Base-by-base conservation (phyloP, 2,888 invertebrate genomes). In the Hirtodrosophila cameraria region DNA sequence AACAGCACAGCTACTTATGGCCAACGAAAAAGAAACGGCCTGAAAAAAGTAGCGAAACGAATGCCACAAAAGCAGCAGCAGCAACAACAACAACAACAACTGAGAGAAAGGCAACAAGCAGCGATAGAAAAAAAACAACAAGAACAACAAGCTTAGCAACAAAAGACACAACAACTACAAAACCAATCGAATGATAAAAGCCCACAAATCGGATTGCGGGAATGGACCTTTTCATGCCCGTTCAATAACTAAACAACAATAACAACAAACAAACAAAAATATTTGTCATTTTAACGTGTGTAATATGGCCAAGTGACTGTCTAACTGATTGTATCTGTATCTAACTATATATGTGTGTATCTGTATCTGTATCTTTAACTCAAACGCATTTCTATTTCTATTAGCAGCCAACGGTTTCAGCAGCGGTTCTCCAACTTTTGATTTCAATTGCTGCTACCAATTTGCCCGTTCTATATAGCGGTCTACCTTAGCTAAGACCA, bases 181-280 rank as follows among this genome's bases (percentile, higher is more conserved):
- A n/a, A 65, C 63, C 74, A 83, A 80, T 80, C 75, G 71, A 77
- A 63, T 55, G 59, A 82, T 80, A 78, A 86, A 86, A 83, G 75
- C 75, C 75, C 79, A 73, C 75, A 85, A 85, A 87, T 86, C 83
- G 85, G 82, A 83, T 86, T 86, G 82, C 78, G 70, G 72, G 72
- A 60, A 71, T 70, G 64, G 66, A 69, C 74, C 76, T 66, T 75
- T 82, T 82, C 71, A 78, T 61, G 72, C 50, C 50, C 70, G 75
- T 68, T 77, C 75, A 75, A 75, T 73, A 81, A 69, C 81, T 66
- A 67, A 77, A 77, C 77, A 80, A 20, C 2, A n/a, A 20, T 3
- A 20, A 20, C 18, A 20, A 20, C 18, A 20, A 20, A 75, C 69
- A 69, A 58, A 69, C 53, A 62, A 75, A 83, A 75, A 83, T 83